Conservation (phyloP, 2,797 vertebrate genomes). For the Brotogeris chrysoptera region DNA sequence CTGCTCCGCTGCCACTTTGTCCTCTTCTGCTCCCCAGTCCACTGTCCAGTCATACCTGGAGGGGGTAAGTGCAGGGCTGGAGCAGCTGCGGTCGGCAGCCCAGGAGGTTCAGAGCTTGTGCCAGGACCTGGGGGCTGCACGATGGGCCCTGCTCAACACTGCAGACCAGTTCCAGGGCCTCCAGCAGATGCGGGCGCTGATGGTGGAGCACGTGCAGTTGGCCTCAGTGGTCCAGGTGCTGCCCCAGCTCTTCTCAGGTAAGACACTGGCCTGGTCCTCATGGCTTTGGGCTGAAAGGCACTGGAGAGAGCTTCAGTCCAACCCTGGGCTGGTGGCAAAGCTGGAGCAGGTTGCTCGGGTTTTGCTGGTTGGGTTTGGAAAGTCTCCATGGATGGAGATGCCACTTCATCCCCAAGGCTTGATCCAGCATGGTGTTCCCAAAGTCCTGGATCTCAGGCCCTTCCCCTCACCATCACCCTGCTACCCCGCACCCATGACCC, state of each 20-base stretch:
- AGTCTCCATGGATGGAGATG: neutral
- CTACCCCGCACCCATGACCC: neutral
- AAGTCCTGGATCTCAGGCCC: neutral
- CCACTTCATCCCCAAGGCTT: neutral
- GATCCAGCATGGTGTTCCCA: neutral
- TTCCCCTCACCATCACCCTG: neutral
- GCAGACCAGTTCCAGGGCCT: slow-evolving; percentile 72
- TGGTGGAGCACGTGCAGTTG: slow-evolving; percentile 84
- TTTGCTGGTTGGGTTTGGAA: neutral
- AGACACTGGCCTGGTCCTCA: neutral
- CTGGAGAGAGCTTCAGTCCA: neutral
- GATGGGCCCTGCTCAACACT: slow-evolving; percentile 73
- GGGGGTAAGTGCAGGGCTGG: slow-evolving; percentile 87
- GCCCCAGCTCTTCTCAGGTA: slow-evolving; percentile 89
- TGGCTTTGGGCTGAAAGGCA: neutral
- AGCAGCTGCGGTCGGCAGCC: slow-evolving; percentile 84
- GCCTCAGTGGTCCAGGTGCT: slow-evolving; percentile 87
- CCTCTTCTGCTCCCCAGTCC: slow-evolving; percentile 77
- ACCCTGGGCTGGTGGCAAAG: rapidly evolving
- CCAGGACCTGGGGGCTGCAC: slow-evolving; percentile 76
- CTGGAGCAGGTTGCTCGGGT: neutral
- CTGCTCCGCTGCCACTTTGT: neutral
- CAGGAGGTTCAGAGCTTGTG: slow-evolving; percentile 78
- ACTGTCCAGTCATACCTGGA: slow-evolving; percentile 94
- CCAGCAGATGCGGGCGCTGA: slow-evolving; percentile 78